Evolutionary conservation across 1,140 invertebrate genomes (phyloP).

Genomic region (Calephelis nemesis): DNA sequence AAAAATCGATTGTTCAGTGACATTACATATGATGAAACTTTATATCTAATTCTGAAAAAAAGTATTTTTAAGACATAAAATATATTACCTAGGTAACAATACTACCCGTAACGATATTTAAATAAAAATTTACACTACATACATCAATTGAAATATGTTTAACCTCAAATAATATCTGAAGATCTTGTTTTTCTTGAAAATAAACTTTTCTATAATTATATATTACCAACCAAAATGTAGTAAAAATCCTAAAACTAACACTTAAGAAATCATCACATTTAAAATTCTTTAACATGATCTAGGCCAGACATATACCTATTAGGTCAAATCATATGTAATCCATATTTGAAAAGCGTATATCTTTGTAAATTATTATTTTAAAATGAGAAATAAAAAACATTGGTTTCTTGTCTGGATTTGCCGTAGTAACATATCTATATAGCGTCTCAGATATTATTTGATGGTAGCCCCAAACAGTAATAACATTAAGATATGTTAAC

Average conservation of each 20-base stretch:
- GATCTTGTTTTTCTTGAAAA: background rate
- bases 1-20: conserved; percentile 30
- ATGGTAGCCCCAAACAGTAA: conserved; percentile 13
- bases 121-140: conserved; percentile 15
- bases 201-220: background rate
- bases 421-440: background rate
- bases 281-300: background rate
- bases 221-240: background rate
- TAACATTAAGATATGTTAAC: conserved; percentile 49
- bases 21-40: conserved; percentile 31
- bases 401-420: background rate
- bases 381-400: background rate
- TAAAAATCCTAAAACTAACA: background rate
- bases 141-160: conserved; percentile 10
- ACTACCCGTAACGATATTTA: conserved; percentile 24
- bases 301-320: background rate
- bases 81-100: conserved; percentile 22
- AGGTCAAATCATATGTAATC: background rate
- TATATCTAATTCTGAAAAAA: conserved; percentile 14
- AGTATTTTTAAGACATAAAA: conserved; percentile 15
- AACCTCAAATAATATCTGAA: conserved; percentile 16
- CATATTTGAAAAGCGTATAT: too few species aligned
- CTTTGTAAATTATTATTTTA: too few species aligned
- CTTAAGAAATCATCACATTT: background rate
- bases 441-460: conserved; percentile 8